Evolutionary conservation across 2,113 vertebrate species (phyloP).

Genomic region (Atlantisia rogersi): DNA sequence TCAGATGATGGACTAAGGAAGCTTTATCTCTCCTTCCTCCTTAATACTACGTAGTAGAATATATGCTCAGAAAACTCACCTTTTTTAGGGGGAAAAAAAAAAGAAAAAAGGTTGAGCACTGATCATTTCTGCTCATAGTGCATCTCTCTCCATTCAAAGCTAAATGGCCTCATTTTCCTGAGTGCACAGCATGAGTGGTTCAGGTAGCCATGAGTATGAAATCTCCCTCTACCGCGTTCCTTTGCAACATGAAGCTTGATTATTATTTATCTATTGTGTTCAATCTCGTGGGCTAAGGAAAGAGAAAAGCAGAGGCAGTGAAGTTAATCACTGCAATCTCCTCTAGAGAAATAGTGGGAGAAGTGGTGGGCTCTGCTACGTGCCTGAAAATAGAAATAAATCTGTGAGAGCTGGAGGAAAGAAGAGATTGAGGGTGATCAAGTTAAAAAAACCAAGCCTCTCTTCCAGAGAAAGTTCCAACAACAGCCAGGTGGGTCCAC

Average conservation of each 20-base stretch:
- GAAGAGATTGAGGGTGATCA: background rate
- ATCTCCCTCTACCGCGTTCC: background rate
- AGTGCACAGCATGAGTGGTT: background rate
- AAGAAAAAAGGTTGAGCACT: background rate
- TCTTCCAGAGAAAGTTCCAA: background rate
- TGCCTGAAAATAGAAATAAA: background rate
- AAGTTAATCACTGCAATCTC: slow-evolving; percentile 22
- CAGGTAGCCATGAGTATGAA: background rate
- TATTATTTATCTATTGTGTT: slow-evolving; percentile 21
- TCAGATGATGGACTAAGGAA: background rate
- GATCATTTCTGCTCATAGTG: background rate
- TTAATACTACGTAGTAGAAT: background rate
- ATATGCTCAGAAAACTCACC: background rate
- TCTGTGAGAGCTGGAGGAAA: background rate
- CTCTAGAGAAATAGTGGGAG: background rate
- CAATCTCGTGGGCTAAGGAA: background rate
- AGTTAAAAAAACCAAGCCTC: background rate
- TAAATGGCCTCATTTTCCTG: slow-evolving; percentile 2
- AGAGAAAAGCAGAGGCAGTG: background rate
- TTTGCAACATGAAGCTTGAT: background rate
- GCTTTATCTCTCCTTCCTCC: background rate
- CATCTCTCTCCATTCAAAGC: background rate
- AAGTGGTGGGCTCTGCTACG: background rate
- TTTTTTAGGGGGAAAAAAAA: background rate
- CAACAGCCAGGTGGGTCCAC: background rate